phyloP scores from a whole-genome alignment of 2,888 invertebrate species.

The Mycogona germanica region DNA sequence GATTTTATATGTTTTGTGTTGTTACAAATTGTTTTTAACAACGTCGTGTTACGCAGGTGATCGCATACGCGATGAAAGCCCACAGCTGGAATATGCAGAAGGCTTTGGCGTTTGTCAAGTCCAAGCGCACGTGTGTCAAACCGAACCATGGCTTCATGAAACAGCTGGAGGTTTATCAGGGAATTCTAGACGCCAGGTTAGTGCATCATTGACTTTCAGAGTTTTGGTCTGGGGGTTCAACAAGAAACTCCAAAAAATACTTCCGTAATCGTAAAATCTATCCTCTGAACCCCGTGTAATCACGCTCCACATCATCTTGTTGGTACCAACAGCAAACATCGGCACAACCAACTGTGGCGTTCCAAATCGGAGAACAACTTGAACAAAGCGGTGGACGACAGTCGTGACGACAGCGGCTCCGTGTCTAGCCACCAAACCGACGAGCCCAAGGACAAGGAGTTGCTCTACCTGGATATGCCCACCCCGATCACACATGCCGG shows the following conservation, averaged over 20 bases:
- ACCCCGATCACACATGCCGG: too few species aligned
- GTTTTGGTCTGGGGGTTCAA: too few species aligned
- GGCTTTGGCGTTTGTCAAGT: slow-evolving; percentile 79
- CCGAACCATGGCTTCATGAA: slow-evolving; percentile 90
- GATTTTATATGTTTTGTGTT: not conserved
- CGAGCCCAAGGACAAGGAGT: slow-evolving; percentile 18
- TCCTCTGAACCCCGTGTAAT: too few species aligned
- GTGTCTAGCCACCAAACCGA: slow-evolving; percentile 3
- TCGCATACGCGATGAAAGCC: slow-evolving; percentile 97
- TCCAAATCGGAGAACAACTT: slow-evolving; percentile 69
- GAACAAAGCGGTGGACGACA: slow-evolving; percentile 22
- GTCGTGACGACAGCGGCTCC: not conserved
- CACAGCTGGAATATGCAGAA: slow-evolving; percentile 84
- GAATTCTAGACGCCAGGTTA: slow-evolving; percentile 71
- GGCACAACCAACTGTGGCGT: slow-evolving; percentile 70
- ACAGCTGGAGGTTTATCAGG: slow-evolving; percentile 92
- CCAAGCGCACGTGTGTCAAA: slow-evolving; percentile 83
- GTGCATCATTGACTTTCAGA: too few species aligned
- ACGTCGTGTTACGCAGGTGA: slow-evolving; percentile 39
- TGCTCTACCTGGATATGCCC: slow-evolving; percentile 20
- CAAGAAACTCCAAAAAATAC: too few species aligned
- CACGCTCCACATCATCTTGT: not conserved
- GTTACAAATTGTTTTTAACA: not conserved
- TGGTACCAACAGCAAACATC: slow-evolving; percentile 61
- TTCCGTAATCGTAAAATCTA: too few species aligned